Evolutionary conservation across 1,140 invertebrate species (phyloP).

Genomic region (Ruditapes philippinarum): DNA sequence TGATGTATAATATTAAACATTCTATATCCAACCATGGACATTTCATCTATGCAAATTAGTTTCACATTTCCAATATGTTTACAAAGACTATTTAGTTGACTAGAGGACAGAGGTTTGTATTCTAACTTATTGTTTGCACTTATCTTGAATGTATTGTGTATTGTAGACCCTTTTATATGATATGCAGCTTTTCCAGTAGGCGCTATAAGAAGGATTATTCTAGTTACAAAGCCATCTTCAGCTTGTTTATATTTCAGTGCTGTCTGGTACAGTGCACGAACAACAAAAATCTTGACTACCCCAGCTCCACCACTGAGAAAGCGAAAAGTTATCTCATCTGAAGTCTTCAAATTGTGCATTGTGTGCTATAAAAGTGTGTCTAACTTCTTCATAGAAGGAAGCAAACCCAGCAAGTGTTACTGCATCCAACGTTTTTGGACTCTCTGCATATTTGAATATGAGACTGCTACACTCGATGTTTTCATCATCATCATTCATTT

Average conservation of each 20-base stretch:
- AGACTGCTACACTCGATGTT: constrained; percentile 22
- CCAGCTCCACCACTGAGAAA: constrained; percentile 70
- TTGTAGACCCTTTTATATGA: constrained; percentile 64
- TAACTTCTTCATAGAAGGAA: constrained; percentile 7
- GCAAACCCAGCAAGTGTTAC: constrained; percentile 48
- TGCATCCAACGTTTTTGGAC: background rate
- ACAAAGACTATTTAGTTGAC: constrained; percentile 62
- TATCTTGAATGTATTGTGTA: constrained; percentile 63
- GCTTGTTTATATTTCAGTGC: constrained; percentile 38
- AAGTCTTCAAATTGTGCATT: background rate
- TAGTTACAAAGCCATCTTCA: constrained; percentile 36
- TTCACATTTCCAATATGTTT: constrained; percentile 51
- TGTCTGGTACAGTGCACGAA: constrained; percentile 61
- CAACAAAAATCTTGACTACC: constrained; percentile 64
- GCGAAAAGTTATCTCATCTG: constrained; percentile 20
- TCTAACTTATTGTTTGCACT: constrained; percentile 60
- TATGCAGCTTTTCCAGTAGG: constrained; percentile 74
- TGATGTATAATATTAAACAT: constrained; percentile 72
- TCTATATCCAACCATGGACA: constrained; percentile 69
- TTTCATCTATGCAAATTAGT: constrained; percentile 72
- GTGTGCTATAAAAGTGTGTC: too few species aligned
- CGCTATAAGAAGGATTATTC: constrained; percentile 51
- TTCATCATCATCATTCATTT: constrained; percentile 41
- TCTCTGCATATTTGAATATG: constrained; percentile 18
- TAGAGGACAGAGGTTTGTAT: constrained; percentile 34